Base-by-base conservation (phyloP, 2,797 vertebrate genomes). In the Poecilia velifera region DNA sequence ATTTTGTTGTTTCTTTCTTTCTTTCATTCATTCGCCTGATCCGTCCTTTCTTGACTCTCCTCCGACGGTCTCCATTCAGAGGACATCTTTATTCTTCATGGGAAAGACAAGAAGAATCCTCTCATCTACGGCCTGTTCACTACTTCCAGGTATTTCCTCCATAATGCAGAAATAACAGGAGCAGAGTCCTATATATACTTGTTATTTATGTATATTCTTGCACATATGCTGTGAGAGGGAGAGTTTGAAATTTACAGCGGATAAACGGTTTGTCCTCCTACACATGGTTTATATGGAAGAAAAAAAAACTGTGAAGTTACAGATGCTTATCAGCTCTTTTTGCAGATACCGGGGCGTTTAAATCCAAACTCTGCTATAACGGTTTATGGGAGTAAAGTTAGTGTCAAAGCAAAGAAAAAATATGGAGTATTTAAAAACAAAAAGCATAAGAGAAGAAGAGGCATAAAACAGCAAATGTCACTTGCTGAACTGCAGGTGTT, bases 111-210 rank as follows among this genome's bases (percentile, higher is more conserved):
- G 93, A 96, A 94, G 84, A 96, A 95, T 80, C 96, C 96, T n/a
- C 93, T 96, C 66, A 96, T 97, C 93, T 97, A 96, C 1, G 96
- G 95, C 77, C 88, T 97, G 85, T 97, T 97, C 80, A 97, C 96
- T 78, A 97, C 96, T 47, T 95, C 95, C 74, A 96, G 96, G 96
- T 97, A 84, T 86, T 80, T 22, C 41, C 31, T 71, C 34, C 82
- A 12, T 77, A 57, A 79, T 74, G 1, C 28, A n/a, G 18, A 87
- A 80, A 72, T 76, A 47, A 68, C 57, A 41, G 14, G 31, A 73
- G 51, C 57, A 41, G 39, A 66, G 45, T 80, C 20, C 22, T 34
- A 39, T 78, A 43, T 78, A 10, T 83, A 49, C 55, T 77, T 73
- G 16, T 70, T 51, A 78, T 73, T 41, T 73, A 25, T 53, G 14